Base-by-base conservation (phyloP, 1,140 invertebrate species). In the Calephelis nemesis region DNA sequence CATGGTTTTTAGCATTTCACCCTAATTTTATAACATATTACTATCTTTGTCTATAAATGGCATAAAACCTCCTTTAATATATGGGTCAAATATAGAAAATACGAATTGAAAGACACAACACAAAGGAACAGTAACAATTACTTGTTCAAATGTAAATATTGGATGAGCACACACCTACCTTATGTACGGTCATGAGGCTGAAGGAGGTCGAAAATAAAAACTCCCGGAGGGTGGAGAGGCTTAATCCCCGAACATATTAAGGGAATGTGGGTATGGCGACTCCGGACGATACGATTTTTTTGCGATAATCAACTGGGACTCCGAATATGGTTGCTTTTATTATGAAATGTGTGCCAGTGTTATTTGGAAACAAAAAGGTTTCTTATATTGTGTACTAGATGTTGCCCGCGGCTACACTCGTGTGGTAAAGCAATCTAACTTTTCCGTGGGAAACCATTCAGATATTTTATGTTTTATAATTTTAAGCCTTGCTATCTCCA, bases 171-270 rank as follows among this genome's bases (percentile, higher is more conserved):
- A 68, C 80, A 81, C 77, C 77, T 79, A 76, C 70, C 73, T 65
- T 47, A 70, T 67, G 74, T 83, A 82, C 80, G 54, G 78, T 63
- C 62, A 63, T 15, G 42, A 67, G 82, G 79, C 69, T 77, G 75
- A 77, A 77, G 78, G 74, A 81, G 83, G 83, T 85, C 83, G 84
- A 87, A 87, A 89, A 89, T 87, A 87, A 89, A 89, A 89, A 77
- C 83, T 75, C 79, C 81, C 82, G 60, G 62, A 66, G 75, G 77
- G 81, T 73, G 83, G 76, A 75, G 78, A 75, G 75, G 69, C 79
- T 75, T 74, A 75, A 81, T 85, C 81, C 84, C 82, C 82, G 79
- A 87, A 87, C 84, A 87, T 88, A 88, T 87, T 87, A 87, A 77
- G 78, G 76, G 82, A 79, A 81, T 87, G 77, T 79, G 72, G 76